These are phyloP conservation scores for Polydrusus pterygomalis DNA, from an alignment of 2,888 invertebrate genomes.

Conservation along the genomic window DNA sequence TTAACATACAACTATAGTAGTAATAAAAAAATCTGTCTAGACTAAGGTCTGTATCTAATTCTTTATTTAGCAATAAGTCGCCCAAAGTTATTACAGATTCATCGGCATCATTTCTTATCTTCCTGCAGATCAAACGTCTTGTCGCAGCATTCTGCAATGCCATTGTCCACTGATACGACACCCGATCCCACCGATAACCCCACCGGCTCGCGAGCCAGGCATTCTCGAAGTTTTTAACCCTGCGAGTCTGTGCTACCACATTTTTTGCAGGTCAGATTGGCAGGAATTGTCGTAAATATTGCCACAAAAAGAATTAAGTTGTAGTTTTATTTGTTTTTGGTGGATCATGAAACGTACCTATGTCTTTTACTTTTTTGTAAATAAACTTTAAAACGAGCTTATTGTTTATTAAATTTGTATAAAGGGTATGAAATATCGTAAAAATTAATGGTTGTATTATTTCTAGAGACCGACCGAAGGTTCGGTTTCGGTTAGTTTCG, in stretches of 20 bases:
- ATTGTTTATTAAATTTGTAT: no score
- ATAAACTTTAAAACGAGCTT: no score
- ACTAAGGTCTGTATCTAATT: neutral
- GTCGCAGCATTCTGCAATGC: constrained; percentile 42
- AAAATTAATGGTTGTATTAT: no score
- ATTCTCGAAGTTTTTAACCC: constrained; percentile 42
- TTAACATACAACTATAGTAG: no score
- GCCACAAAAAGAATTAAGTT: neutral
- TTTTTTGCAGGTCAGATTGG: constrained; percentile 21
- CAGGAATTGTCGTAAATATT: constrained; percentile 3
- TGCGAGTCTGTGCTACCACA: constrained; percentile 26
- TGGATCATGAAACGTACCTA: no score
- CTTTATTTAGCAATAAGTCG: constrained; percentile 8
- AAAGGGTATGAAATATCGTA: no score
- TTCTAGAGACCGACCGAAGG: no score
- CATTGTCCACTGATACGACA: constrained; percentile 52
- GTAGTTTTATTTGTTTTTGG: no score
- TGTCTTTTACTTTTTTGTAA: no score
- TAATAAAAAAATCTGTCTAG: constrained; percentile 3
- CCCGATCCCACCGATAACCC: constrained; percentile 46
- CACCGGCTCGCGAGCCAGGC: constrained; percentile 29
- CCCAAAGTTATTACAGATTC: constrained; percentile 1
- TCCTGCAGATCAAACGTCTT: constrained; percentile 15
- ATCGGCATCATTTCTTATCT: constrained; percentile 14
- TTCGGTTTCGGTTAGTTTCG: no score